Evolutionary conservation across 2,113 vertebrate genomes (phyloP), one percentile per base, ranked within the genome.

Genomic region (Gambusia affinis): DNA sequence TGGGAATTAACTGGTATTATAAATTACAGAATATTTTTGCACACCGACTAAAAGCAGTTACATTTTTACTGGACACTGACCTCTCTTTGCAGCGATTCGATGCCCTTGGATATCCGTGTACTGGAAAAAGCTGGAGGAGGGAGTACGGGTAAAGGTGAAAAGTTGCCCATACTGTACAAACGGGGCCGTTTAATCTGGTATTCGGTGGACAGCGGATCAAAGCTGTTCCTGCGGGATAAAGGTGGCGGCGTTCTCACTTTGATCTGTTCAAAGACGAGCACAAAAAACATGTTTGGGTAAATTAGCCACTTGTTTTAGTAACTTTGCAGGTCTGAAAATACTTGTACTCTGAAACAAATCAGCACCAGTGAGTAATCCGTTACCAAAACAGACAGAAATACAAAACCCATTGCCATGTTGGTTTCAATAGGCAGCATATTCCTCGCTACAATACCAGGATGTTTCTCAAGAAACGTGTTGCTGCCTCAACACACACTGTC

Each of bases 141-240:
- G 65, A 90, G 92, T 42, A 82, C 72, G 64, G 89, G 93, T 64
- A 94, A 89, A 15, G 78, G 80, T 0, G 85, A 66, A 3, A 93
- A 90, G 94, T 95, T 97, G 75, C 95, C 97, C 57, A 95, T 89
- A 84, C 96, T 97, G 95, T 96, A 96, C 68, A 97, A 95, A 37
- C 96, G 94, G 7, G 95, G 96, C 33, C 96, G 94, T 88, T 95
- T 95, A 39, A 94, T 88, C 77, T 94, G 94, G 91, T 97, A 96
- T 72, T 94, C 90, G 87, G 96, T 95, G 91, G 97, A 97, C 91
- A 97, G 91, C 0, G 96, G 97, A 0, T 96, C 97, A 78, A 98
- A 96, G 93, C 97, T 98, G 95, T 96, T 97, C 79, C 97, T 95
- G 76, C 97, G 94, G 90, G 91, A 93, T 92, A 96, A 95, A 79